Percentiles rank a stretch among this genome's conserved stretches.
Evolutionary conservation across 23 tunicate genomes (phyloP).

Genomic region (Phallusia fumigata): DNA sequence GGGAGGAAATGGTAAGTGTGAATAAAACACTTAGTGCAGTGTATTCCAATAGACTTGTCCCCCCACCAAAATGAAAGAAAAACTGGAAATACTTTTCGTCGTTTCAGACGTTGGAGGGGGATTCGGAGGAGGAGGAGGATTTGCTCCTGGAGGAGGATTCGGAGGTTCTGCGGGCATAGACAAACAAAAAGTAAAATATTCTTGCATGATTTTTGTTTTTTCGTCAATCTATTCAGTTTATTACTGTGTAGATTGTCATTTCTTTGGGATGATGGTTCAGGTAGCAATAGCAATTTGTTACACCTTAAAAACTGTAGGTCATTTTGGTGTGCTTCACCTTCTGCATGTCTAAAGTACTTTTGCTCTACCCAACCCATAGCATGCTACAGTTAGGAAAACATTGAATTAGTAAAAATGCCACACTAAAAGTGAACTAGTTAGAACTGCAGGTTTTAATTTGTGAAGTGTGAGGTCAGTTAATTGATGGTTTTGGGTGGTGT

Average conservation of each 20-base stretch:
- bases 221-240: too few relatives aligned
- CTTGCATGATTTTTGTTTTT: too few relatives aligned
- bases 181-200: conserved; percentile 28
- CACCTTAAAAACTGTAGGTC: too few relatives aligned
- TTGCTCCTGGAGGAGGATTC: conserved; percentile 53
- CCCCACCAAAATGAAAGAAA: background rate
- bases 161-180: conserved; percentile 58
- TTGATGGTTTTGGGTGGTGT: too few relatives aligned
- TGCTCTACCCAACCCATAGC: too few relatives aligned
- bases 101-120: background rate
- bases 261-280: too few relatives aligned
- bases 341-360: too few relatives aligned
- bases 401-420: background rate
- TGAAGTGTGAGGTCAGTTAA: too few relatives aligned
- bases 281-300: too few relatives aligned
- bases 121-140: conserved; percentile 13
- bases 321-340: too few relatives aligned
- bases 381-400: background rate
- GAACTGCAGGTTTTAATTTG: background rate
- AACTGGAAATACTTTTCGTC: background rate
- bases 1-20: background rate
- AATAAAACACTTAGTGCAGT: background rate
- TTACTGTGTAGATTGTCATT: too few relatives aligned
- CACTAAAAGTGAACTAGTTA: background rate
- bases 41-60: background rate